These are phyloP conservation scores for Lepus europaeus DNA, from an alignment of 2,113 vertebrate genomes.

Conservation along the genomic window DNA sequence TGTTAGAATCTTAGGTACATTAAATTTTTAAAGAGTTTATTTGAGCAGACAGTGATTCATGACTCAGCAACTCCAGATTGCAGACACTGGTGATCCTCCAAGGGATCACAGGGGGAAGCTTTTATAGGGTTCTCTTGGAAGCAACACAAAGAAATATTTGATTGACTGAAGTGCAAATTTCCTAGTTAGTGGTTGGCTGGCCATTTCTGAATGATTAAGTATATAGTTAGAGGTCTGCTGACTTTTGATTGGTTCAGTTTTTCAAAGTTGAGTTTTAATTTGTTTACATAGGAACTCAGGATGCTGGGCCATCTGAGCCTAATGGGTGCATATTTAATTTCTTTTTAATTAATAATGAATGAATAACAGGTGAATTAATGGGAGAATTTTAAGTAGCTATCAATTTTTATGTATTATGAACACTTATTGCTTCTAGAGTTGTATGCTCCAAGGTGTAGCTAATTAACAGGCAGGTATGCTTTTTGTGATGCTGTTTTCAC, in stretches of 20 bases:
- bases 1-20: not conserved
- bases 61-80: not conserved
- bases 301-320: not conserved
- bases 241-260: not conserved
- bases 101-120: not conserved
- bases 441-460: not conserved
- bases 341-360: not conserved
- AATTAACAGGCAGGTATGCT: not conserved
- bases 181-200: not conserved
- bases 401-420: constrained; percentile 23
- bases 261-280: not conserved
- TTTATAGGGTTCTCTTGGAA: not conserved
- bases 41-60: not conserved
- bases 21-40: not conserved
- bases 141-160: not conserved
- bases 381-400: not conserved
- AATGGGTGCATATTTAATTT: not conserved
- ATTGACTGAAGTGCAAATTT: not conserved
- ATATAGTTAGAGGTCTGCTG: not conserved
- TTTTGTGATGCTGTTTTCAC: not conserved
- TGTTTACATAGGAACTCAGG: not conserved
- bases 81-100: not conserved
- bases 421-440: not conserved
- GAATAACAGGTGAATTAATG: not conserved
- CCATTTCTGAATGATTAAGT: not conserved